Evolutionary conservation across 2,113 vertebrate genomes (phyloP).

Genomic region (Symphodus melops): DNA sequence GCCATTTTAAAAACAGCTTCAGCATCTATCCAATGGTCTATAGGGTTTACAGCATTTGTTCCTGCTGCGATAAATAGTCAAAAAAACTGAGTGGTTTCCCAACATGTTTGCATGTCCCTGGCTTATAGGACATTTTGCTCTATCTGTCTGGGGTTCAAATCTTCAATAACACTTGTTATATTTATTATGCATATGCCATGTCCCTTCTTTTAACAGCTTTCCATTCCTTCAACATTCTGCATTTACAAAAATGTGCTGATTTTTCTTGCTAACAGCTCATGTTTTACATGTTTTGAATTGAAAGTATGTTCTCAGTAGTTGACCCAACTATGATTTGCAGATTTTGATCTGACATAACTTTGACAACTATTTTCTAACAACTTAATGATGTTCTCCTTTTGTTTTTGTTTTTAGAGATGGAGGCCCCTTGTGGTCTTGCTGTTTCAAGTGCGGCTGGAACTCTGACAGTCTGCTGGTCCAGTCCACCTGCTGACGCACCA

Average conservation of each 20-base stretch:
- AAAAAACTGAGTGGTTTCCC: neutral
- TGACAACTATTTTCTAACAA: neutral
- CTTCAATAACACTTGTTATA: no score
- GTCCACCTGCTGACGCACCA: constrained; percentile 57
- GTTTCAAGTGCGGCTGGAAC: constrained; percentile 72
- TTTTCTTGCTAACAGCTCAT: neutral
- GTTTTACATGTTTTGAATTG: neutral
- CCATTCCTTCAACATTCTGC: no score
- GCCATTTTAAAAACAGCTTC: neutral
- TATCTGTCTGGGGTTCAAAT: no score
- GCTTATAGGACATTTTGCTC: no score
- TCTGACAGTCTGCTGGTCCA: constrained; percentile 83
- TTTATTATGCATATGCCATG: no score
- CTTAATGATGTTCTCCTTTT: neutral
- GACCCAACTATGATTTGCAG: no score
- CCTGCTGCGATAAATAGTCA: neutral
- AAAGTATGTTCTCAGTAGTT: neutral
- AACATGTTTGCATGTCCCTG: neutral
- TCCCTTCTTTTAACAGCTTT: no score
- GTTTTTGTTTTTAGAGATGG: constrained; percentile 80
- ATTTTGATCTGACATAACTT: neutral
- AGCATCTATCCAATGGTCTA: neutral
- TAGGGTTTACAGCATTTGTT: neutral
- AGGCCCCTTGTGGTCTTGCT: constrained; percentile 77
- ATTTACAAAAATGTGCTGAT: no score